Evolutionary conservation across 2,113 vertebrate genomes (phyloP), one percentile per base, ranked within the genome.

Genomic region (Lophius piscatorius): DNA sequence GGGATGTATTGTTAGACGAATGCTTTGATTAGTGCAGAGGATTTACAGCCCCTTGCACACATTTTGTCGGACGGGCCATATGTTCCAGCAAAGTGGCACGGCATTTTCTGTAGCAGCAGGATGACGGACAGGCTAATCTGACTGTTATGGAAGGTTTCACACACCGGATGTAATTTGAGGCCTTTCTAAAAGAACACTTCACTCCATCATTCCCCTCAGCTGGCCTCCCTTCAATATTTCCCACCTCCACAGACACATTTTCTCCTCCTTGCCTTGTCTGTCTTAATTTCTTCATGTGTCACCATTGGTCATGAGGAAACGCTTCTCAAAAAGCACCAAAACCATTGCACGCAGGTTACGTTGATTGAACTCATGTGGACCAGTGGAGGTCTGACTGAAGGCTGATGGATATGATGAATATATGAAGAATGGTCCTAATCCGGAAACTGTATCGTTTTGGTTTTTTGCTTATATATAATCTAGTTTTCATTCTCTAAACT

Each of bases 61-160:
- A 67, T 73, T 76, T 50, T 60, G 51, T 64, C 69, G 55, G 60
- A 74, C 56, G 33, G 54, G 34, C 55, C 61, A 55, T 56, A 49
- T 62, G 64, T 72, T 70, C 39, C 41, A 51, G 73, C 70, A 70
- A 70, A 71, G 76, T 70, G 68, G 45, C 31, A 18, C 14, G 24
- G 54, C 16, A 2, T 28, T 34, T 24, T 39, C 78, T 35, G 65
- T 66, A 12, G 44, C n/a, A 48, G 58, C 49, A 38, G 76, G 63
- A 71, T 85, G 83, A 86, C 80, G 58, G 82, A 82, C 66, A 4
- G 74, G 74, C 80, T 83, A 82, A 87, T 79, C 74, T 14, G 72
- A 62, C 41, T 31, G 78, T 81, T 71, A 75, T 68, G 65, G 80
- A 80, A 44, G 9, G 73, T 76, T 82, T 86, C 65, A 70, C 81